Base-by-base conservation (phyloP, 2,797 vertebrate species). In the Hyperoplus immaculatus region DNA sequence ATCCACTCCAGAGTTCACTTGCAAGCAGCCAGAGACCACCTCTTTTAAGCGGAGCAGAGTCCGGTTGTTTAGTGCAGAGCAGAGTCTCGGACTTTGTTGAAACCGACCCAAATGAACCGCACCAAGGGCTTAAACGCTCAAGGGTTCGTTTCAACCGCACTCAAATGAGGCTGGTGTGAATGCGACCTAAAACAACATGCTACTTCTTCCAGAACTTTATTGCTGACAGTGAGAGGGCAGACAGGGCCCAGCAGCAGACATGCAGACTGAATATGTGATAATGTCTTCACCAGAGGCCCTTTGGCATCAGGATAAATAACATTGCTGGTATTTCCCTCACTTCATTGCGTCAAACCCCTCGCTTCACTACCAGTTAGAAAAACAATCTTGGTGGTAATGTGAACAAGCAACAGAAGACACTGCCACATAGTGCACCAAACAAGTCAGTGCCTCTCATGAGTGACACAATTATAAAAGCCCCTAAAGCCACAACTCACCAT, bases 361-460 rank as follows among this genome's bases (percentile, higher is more conserved):
- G 29, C 58, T 77, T 81, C 55, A 69, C 39, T 47, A 58, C 39
- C 18, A 70, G 38, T n/a, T 10, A 67, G n/a, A 77, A 73, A 84
- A 85, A 75, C 68, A 62, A 78, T 78, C 71, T 69, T 57, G 69
- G 45, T 77, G 21, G 38, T 46, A 75, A 76, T 46, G 64, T 60
- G 50, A 81, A 74, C 75, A 81, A 53, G 63, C 72, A 78, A 71
- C 65, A 69, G 60, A 80, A 43, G 49, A 75, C 77, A 85, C 57
- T 84, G 73, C 55, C 69, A 77, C 46, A 9, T 71, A 68, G 61
- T 68, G 72, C n/a, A 29, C 61, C 78, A 80, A 82, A 81, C 69
- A 73, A 72, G 58, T 64, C 41, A 61, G 55, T 21, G 29, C 3
- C 69, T 78, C 57, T 57, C 62, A 82, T 69, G 46, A 81, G 71